These are phyloP conservation scores for Drosophila nigrodunni DNA, from an alignment of 1,140 invertebrate genomes.

Conservation along the genomic window DNA sequence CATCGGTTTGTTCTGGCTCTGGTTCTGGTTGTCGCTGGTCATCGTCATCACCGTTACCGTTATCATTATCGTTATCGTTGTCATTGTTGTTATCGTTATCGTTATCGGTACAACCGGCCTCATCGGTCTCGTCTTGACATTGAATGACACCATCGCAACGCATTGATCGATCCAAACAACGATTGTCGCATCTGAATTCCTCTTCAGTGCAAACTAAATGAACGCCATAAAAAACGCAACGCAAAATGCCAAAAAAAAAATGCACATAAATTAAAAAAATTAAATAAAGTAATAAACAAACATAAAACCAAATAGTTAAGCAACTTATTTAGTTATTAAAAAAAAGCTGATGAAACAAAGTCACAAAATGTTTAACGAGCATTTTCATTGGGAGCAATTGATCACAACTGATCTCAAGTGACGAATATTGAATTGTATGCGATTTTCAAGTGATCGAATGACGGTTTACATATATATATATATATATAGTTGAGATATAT, in stretches of 20 bases:
- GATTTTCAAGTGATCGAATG: too few relatives aligned
- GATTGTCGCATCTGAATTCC: slow-evolving; percentile 86
- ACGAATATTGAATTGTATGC: not conserved
- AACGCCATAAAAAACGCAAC: slow-evolving; percentile 38
- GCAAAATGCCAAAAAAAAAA: slow-evolving; percentile 32
- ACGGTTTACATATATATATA: too few relatives aligned
- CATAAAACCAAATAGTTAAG: too few relatives aligned
- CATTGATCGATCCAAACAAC: slow-evolving; percentile 85
- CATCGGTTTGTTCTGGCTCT: not conserved
- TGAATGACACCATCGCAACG: slow-evolving; percentile 85
- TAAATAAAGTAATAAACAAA: slow-evolving; percentile 10
- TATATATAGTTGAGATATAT: too few relatives aligned
- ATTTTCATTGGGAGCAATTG: not conserved
- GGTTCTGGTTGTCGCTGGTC: not conserved
- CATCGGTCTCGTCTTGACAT: slow-evolving; percentile 86
- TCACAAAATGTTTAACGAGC: not conserved
- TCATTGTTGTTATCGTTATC: not conserved
- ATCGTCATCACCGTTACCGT: not conserved
- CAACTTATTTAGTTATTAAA: not conserved
- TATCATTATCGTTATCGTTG: not conserved
- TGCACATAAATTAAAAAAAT: not conserved
- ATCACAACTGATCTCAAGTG: not conserved
- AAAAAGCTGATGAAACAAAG: not conserved
- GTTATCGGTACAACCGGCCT: slow-evolving; percentile 86
- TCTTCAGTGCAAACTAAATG: slow-evolving; percentile 86